These are phyloP conservation scores for Zaprionus inermis DNA, from an alignment of 1,140 invertebrate genomes.

Conservation along the genomic window DNA sequence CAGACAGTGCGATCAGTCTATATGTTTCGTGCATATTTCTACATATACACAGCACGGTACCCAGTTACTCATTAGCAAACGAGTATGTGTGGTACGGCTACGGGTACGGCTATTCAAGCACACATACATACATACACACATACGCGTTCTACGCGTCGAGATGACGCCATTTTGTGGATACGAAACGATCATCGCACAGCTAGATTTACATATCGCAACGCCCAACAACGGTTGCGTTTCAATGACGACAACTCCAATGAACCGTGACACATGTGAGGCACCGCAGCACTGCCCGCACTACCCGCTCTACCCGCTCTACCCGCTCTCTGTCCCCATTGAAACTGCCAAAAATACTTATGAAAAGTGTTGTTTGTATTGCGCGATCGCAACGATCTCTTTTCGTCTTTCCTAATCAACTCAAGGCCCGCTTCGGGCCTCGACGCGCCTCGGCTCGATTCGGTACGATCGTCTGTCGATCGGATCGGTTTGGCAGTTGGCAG, in stretches of 20 bases:
- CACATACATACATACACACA: not conserved
- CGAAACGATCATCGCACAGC: conserved; percentile 20
- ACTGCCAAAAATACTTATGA: conserved; percentile 10
- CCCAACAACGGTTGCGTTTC: conserved; percentile 4
- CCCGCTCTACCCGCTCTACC: not conserved
- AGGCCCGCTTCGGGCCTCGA: conserved; percentile 1
- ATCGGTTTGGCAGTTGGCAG: too few species aligned
- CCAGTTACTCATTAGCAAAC: conserved; percentile 63
- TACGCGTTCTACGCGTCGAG: conserved; percentile 8
- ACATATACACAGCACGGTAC: conserved; percentile 11
- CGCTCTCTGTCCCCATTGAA: not conserved
- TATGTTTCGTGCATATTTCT: conserved; percentile 13
- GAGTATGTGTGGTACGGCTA: conserved; percentile 12
- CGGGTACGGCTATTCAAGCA: conserved; percentile 23
- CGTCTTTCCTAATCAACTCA: conserved; percentile 15
- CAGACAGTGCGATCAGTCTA: conserved; percentile 24
- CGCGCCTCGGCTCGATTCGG: conserved; percentile 10
- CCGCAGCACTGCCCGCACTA: not conserved
- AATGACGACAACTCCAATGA: conserved; percentile 47
- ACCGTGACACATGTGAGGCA: conserved; percentile 33
- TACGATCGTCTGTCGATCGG: not conserved
- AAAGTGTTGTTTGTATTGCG: not conserved
- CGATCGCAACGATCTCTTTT: not conserved
- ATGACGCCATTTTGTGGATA: conserved; percentile 68
- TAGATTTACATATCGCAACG: conserved; percentile 49